Percentiles rank a stretch among this genome's conserved stretches.
Evolutionary conservation across 2,888 invertebrate genomes (phyloP).

Genomic region (Drosophila paranaensis): DNA sequence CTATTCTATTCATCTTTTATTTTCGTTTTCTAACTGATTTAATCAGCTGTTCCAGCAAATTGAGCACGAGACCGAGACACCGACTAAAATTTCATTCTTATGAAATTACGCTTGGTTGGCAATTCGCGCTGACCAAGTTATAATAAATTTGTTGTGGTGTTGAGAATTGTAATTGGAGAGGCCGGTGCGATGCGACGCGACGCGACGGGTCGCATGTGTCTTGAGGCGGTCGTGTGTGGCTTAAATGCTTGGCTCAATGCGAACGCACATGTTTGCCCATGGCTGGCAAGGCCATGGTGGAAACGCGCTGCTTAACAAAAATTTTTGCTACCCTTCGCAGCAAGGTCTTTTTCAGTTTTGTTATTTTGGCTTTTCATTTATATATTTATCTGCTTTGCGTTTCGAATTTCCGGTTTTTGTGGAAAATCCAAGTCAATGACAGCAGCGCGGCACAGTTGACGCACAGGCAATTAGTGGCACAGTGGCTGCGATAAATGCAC

Average conservation of each 20-base stretch:
- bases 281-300: slow-evolving; percentile 47
- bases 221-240: slow-evolving; percentile 42
- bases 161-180: slow-evolving; percentile 44
- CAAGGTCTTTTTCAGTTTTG: slow-evolving; percentile 15
- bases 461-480: slow-evolving; percentile 43
- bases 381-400: slow-evolving; percentile 22
- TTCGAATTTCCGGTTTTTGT: slow-evolving; percentile 53
- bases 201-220: slow-evolving; percentile 55
- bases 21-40: slow-evolving; percentile 34
- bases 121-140: slow-evolving; percentile 26
- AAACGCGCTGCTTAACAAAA: slow-evolving; percentile 29
- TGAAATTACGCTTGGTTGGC: slow-evolving; percentile 43
- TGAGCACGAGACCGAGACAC: slow-evolving; percentile 35
- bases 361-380: not conserved
- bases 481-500: slow-evolving; percentile 24
- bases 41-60: slow-evolving; percentile 57
- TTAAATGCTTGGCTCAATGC: slow-evolving; percentile 46
- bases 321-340: slow-evolving; percentile 44
- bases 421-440: slow-evolving; percentile 53
- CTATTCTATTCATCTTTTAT: not conserved
- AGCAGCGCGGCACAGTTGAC: slow-evolving; percentile 21
- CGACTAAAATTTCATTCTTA: slow-evolving; percentile 51
- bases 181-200: not conserved
- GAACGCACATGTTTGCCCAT: slow-evolving; percentile 49
- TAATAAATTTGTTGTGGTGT: slow-evolving; percentile 41